Percentiles rank a stretch among this genome's conserved stretches.
Evolutionary conservation across 2,888 invertebrate genomes (phyloP).

Genomic region (Drosophila birchii): DNA sequence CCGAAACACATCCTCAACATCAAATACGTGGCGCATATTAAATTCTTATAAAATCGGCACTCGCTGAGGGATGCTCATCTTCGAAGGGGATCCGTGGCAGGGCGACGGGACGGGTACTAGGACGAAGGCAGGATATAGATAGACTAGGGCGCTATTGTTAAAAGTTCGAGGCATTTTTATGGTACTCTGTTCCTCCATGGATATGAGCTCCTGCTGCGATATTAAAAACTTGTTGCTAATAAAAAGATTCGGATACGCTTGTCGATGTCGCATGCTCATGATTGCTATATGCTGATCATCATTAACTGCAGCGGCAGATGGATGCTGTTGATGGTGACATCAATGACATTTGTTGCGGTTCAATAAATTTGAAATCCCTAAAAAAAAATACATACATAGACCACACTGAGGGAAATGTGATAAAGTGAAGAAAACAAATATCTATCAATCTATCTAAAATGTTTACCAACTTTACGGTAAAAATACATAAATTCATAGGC

Average conservation of each 20-base stretch:
- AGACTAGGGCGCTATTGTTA: slow-evolving; percentile 67
- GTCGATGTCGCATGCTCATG: slow-evolving; percentile 41
- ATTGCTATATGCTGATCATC: slow-evolving; percentile 20
- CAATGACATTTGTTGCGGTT: slow-evolving; percentile 80
- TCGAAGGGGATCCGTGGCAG: not conserved
- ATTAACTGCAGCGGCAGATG: slow-evolving; percentile 41
- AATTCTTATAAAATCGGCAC: slow-evolving; percentile 74
- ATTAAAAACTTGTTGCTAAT: slow-evolving; percentile 81
- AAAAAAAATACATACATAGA: slow-evolving; percentile 13
- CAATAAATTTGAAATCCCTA: slow-evolving; percentile 75
- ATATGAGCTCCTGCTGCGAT: slow-evolving; percentile 63
- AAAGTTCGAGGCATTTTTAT: slow-evolving; percentile 60
- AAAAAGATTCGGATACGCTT: slow-evolving; percentile 61
- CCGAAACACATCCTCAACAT: slow-evolving; percentile 55
- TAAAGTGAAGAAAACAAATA: no score
- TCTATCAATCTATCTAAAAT: no score
- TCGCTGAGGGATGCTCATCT: slow-evolving; percentile 31
- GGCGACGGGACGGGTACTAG: not conserved
- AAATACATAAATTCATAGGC: not conserved
- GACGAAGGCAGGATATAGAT: slow-evolving; percentile 27
- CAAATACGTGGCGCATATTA: slow-evolving; percentile 74
- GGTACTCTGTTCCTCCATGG: slow-evolving; percentile 33
- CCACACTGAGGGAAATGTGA: not conserved
- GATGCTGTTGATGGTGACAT: slow-evolving; percentile 64
- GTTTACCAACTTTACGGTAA: no score